Conservation (phyloP, 1,140 invertebrate species). For the Thalassaphorura encarpata region DNA sequence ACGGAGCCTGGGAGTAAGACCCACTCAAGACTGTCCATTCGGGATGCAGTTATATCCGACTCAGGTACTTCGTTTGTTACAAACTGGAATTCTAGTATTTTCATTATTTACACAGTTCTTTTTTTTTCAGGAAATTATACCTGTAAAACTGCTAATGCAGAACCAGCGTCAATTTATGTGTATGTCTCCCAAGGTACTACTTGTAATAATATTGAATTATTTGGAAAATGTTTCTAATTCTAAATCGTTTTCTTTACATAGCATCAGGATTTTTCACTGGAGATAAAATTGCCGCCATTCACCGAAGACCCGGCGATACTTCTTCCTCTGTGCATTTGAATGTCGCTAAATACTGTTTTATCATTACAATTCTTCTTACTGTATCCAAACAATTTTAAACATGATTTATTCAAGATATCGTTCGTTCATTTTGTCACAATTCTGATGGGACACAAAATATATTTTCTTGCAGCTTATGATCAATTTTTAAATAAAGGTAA, state of each 20-base stretch:
- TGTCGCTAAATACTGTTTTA: background rate
- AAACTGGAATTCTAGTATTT: constrained; percentile 20
- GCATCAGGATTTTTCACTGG: constrained; percentile 27
- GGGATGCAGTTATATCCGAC: constrained; percentile 33
- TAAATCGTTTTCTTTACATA: constrained; percentile 12
- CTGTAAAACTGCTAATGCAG: constrained; percentile 35
- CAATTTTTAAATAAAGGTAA: too few species aligned
- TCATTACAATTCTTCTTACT: too few species aligned
- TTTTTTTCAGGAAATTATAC: constrained; percentile 28
- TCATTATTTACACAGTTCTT: constrained; percentile 2
- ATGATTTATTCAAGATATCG: too few species aligned
- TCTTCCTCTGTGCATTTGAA: background rate
- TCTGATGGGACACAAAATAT: too few species aligned
- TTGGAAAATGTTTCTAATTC: constrained; percentile 2
- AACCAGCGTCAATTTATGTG: constrained; percentile 37
- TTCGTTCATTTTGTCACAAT: background rate
- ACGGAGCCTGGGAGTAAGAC: constrained; percentile 30
- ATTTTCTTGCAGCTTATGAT: too few species aligned
- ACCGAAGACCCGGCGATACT: constrained; percentile 11
- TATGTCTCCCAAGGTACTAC: constrained; percentile 39
- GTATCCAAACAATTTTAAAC: too few species aligned
- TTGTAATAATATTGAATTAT: background rate
- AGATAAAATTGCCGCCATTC: constrained; percentile 27
- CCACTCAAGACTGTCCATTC: constrained; percentile 34
- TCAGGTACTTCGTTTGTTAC: constrained; percentile 8